Conservation (phyloP, 2,797 vertebrate genomes). For the Chiloscyllium punctatum region DNA sequence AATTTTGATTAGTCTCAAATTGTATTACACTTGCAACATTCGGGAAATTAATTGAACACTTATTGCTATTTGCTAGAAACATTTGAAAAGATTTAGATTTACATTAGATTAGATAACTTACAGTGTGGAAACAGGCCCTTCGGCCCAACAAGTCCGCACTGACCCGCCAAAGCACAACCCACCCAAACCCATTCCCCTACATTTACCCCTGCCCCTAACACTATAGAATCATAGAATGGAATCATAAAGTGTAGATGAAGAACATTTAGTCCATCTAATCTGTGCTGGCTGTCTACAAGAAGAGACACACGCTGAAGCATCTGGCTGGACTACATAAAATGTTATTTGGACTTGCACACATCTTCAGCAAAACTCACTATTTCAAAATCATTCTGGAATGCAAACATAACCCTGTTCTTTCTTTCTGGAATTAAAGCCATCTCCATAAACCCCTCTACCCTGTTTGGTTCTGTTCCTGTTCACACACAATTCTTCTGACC, state of each 20-base stretch:
- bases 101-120: no score
- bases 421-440: neutral
- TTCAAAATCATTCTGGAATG: neutral
- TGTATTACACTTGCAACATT: neutral
- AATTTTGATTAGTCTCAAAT: neutral
- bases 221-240: neutral
- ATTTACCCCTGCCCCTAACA: no score
- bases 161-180: no score
- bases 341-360: neutral
- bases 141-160: no score
- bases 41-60: neutral
- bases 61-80: neutral
- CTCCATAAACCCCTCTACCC: neutral
- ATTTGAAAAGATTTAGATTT: neutral
- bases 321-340: neutral
- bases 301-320: neutral
- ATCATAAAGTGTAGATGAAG: neutral
- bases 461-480: neutral
- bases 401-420: neutral
- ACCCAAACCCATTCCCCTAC: no score
- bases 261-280: neutral
- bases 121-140: no score
- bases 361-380: neutral
- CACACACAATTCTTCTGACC: no score
- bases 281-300: neutral